A percentile compares a stretch with the other conserved stretches of the same genome.
Conservation (phyloP, 92 coral and sea anemone genomes). For the Phymanthus crucifer region DNA sequence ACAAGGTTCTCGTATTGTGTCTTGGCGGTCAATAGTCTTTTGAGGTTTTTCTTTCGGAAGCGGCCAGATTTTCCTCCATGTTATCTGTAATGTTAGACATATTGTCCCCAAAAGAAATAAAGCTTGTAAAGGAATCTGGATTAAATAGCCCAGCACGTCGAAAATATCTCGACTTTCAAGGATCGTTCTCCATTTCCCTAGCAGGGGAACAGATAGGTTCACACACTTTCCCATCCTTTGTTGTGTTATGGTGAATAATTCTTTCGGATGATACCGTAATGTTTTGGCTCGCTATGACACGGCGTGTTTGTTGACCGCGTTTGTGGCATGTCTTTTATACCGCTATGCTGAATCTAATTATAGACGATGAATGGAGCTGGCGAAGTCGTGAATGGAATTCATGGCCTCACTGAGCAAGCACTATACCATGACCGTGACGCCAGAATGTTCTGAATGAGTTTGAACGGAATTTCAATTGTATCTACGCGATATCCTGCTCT, state of each 20-base stretch:
- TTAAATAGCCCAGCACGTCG: constrained; percentile 59
- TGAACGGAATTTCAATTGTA: constrained; percentile 4
- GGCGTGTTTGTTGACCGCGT: constrained; percentile 37
- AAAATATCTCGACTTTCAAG: constrained; percentile 46
- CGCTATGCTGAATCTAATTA: constrained; percentile 38
- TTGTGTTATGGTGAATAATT: neutral
- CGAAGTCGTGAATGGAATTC: constrained; percentile 24
- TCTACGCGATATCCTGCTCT: neutral
- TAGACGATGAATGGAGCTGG: constrained; percentile 35
- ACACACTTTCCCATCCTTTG: constrained; percentile 36
- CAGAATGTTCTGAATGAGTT: constrained; percentile 32
- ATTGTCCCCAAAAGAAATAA: constrained; percentile 61
- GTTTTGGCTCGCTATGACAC: constrained; percentile 40
- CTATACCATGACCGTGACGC: constrained; percentile 28
- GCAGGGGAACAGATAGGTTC: constrained; percentile 31
- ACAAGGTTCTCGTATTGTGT: constrained; percentile 15
- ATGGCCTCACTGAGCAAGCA: constrained; percentile 20
- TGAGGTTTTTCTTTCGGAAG: constrained; percentile 21
- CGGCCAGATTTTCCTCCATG: constrained; percentile 66
- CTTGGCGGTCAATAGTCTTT: neutral
- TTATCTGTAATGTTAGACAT: constrained; percentile 68
- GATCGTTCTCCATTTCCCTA: constrained; percentile 43
- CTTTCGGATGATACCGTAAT: constrained; percentile 10
- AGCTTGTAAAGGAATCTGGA: constrained; percentile 66
- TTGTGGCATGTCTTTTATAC: constrained; percentile 41